A percentile compares a stretch with the other conserved stretches of the same genome.
Conservation (phyloP, 2,113 vertebrate genomes). For the Rhynchomys soricoides region DNA sequence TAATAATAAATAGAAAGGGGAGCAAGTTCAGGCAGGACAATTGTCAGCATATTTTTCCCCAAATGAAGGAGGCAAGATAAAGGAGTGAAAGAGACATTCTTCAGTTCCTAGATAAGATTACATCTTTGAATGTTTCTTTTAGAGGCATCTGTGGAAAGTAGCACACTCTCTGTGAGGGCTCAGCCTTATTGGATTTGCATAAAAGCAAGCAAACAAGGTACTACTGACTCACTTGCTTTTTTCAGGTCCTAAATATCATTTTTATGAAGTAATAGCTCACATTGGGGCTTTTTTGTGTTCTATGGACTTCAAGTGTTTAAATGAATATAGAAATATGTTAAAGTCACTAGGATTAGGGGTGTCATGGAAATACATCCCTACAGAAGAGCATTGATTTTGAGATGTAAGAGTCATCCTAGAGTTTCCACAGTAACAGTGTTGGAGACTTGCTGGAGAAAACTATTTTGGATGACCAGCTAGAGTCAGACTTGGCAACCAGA, state of each 20-base stretch:
- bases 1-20: no score
- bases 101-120: slow-evolving; percentile 56
- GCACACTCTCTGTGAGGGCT: neutral
- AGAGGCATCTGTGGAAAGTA: neutral
- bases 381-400: neutral
- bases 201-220: neutral
- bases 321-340: neutral
- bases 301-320: neutral
- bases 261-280: neutral
- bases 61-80: slow-evolving; percentile 63
- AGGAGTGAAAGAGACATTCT: slow-evolving; percentile 48
- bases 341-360: neutral
- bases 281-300: neutral
- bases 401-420: neutral
- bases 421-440: neutral
- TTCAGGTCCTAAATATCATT: neutral
- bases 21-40: slow-evolving; percentile 8
- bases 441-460: neutral
- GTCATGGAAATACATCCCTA: slow-evolving; percentile 17
- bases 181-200: neutral
- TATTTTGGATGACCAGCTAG: neutral
- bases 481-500: neutral
- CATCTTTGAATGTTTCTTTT: slow-evolving; percentile 52
- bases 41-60: slow-evolving; percentile 71
- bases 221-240: neutral